Conservation (phyloP, 2,888 invertebrate genomes). For the Temnothorax ravouxi region DNA sequence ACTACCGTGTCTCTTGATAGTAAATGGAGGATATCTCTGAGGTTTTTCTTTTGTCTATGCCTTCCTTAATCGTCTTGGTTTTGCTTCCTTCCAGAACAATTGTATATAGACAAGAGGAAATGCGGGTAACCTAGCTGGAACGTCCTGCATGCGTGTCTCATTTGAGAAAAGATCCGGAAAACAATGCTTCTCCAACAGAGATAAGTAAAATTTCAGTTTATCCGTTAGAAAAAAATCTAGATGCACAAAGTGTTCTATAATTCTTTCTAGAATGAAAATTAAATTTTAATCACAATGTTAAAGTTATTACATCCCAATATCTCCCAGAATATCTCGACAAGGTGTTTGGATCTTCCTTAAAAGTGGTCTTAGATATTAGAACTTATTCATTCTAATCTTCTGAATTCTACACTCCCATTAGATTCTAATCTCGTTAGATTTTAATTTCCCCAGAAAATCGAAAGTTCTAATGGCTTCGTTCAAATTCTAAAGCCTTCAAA, state of each 20-base stretch:
- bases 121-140: neutral
- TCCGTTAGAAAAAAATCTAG: neutral
- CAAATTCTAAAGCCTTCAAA: neutral
- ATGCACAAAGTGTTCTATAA: neutral
- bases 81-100: neutral
- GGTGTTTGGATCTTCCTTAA: neutral
- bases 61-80: conserved; percentile 7
- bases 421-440: neutral
- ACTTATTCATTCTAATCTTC: neutral
- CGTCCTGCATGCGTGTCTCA: neutral
- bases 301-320: neutral
- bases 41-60: neutral
- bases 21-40: neutral
- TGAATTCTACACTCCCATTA: neutral
- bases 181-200: neutral
- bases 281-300: neutral
- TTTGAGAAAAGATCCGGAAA: neutral
- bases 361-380: neutral
- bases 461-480: neutral
- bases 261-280: neutral
- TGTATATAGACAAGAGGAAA: conserved; percentile 32
- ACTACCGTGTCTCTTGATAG: too few species aligned
- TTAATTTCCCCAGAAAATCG: neutral
- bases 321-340: neutral
- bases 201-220: neutral